A percentile compares a stretch with the other conserved stretches of the same genome.
Evolutionary conservation across 2,888 invertebrate genomes (phyloP).

Genomic region (Hirtodrosophila histrioides): DNA sequence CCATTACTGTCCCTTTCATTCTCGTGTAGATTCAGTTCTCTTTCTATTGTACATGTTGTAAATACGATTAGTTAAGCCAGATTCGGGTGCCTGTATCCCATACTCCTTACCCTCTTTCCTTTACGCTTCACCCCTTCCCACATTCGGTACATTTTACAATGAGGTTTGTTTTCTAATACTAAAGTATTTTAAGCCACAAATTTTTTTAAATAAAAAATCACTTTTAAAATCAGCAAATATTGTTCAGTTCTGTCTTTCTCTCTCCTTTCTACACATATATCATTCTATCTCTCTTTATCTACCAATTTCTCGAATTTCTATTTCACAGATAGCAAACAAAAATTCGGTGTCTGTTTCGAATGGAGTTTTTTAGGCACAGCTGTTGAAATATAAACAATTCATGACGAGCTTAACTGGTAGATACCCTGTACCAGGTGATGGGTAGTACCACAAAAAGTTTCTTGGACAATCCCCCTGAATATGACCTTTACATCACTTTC

Average conservation of each 20-base stretch:
- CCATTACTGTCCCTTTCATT: slow-evolving; percentile 32
- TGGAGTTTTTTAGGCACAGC: slow-evolving; percentile 18
- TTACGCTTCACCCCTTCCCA: background rate
- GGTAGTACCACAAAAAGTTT: too few species aligned
- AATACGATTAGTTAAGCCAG: slow-evolving; percentile 32
- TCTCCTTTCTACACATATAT: background rate
- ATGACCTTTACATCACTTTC: too few species aligned
- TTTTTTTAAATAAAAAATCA: slow-evolving; percentile 17
- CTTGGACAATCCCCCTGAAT: too few species aligned
- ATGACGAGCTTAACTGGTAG: background rate
- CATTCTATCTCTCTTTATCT: background rate
- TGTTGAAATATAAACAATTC: slow-evolving; percentile 26
- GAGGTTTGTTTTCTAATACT: slow-evolving; percentile 8
- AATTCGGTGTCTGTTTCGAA: background rate
- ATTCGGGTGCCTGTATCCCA: background rate
- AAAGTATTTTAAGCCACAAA: slow-evolving; percentile 28
- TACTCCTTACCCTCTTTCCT: background rate
- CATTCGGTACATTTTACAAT: background rate
- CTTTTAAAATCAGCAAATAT: slow-evolving; percentile 1
- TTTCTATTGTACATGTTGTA: slow-evolving; percentile 37
- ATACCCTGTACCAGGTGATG: background rate
- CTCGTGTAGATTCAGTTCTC: background rate
- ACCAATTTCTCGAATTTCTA: background rate
- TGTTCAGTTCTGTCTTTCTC: background rate
- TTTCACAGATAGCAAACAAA: too few species aligned